Evolutionary conservation across 2,113 vertebrate species (phyloP).

Genomic region (Pithys albifrons): DNA sequence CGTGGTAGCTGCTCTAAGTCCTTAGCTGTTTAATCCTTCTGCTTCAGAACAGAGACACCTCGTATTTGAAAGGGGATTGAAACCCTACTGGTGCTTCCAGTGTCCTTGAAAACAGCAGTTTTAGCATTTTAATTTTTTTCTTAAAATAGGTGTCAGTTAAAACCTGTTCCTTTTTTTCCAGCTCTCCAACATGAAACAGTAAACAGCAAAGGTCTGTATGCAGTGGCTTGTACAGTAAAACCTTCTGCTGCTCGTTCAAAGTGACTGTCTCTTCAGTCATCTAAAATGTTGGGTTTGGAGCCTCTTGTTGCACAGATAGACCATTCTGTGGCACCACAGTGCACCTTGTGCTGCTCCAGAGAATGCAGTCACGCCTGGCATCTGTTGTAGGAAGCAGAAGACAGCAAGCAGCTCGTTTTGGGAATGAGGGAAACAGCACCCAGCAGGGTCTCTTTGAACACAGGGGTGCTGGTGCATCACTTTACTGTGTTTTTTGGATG

Average conservation of each 20-base stretch:
- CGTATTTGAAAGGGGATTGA: background rate
- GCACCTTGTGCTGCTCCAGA: background rate
- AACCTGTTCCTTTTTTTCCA: background rate
- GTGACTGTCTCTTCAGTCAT: accelerated
- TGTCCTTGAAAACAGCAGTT: background rate
- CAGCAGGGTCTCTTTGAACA: accelerated
- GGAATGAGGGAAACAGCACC: background rate
- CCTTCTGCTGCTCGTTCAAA: background rate
- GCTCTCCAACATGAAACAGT: background rate
- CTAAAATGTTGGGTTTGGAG: background rate
- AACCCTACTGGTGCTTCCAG: background rate
- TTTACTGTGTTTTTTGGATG: background rate
- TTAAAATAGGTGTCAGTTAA: background rate
- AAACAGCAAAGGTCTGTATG: background rate
- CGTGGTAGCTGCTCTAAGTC: background rate
- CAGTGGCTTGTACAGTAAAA: background rate
- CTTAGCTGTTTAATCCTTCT: background rate
- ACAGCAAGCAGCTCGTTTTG: background rate
- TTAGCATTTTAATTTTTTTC: background rate
- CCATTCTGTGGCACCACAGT: accelerated
- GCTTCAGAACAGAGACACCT: background rate
- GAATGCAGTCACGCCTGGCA: accelerated
- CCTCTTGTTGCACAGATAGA: background rate
- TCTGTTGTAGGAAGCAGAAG: background rate
- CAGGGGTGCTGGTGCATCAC: background rate